Base-by-base conservation (phyloP, 2,113 vertebrate species). In the Tetrax tetrax region DNA sequence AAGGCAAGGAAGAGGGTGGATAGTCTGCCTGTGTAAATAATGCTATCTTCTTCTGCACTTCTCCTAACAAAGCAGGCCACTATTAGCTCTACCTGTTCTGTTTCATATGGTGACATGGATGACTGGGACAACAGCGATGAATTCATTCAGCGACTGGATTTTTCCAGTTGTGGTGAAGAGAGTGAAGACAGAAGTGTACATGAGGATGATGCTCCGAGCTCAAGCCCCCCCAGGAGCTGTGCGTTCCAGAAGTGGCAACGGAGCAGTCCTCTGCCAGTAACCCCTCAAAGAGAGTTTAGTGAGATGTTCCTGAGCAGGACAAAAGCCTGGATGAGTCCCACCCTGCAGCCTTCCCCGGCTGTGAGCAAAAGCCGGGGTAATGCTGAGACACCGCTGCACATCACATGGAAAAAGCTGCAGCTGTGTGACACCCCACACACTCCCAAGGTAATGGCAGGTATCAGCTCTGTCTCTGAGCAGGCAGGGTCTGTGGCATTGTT, bases 121-220 rank as follows among this genome's bases (percentile, higher is more conserved):
- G 96, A 97, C 20, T 93, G 59, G 92, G 60, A 83, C 24, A 85
- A 61, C 85, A 89, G 72, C 1, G 92, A 97, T 1, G 97, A 97
- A 7, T 94, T 98, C 16, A 93, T 96, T 90, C 98, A 99, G 98
- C 97, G 90, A 80, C 94, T 99, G 83, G 98, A 98, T 89, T 99
- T 99, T 81, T 98, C 98, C 28, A 98, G 96, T 48, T 98, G 98
- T 81, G 99, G 98, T 14, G 98, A 99, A 78, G 98, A 99, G 7
- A 97, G 87, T 23, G 98, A 94, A 68, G 84, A 93, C 7, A 96
- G 95, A 47, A 97, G 97, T 45, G 72, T 96, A 17, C 21, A 24
- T 3, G 51, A 93, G 61, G 88, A 96, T 14, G 95, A 70, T 2
- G 16, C 68, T 25, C 43, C 14, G 22, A 64, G 14, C 69, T 72